Evolutionary conservation across 1,140 invertebrate species (phyloP), one percentile per base, ranked within the genome.

Genomic region (Catajapyx aquilonaris): DNA sequence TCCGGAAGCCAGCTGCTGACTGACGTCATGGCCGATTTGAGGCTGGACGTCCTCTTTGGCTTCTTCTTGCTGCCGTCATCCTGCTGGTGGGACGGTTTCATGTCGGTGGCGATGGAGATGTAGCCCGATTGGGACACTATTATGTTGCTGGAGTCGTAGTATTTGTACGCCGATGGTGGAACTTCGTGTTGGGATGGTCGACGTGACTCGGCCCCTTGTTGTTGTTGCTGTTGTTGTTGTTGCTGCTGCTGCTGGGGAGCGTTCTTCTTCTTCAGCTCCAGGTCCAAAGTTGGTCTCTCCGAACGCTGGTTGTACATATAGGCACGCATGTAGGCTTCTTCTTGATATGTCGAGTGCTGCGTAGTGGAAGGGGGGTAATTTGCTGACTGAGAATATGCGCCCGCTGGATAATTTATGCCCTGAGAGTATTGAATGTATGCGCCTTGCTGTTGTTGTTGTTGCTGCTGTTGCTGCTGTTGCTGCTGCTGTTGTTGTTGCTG

Each of bases 91-190:
- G 51, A 46, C 21, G 64, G 57, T 52, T 71, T 75, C 16, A 73
- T 60, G 49, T 76, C 71, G 15, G 68, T 60, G 2, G 73, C 64
- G 43, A 81, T 80, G 16, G 74, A 77, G 35, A 81, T 68, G 48
- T 81, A 81, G n/a, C 78, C 78, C 4, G 76, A 76, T 48, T 80
- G 73, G 1, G 76, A 77, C n/a, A 81, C 75, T 40, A 79, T 69
- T 3, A 79, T 65, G 37, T 43, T 43, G 39, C 65, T 68, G 2
- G 64, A 46, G 35, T 68, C 62, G 38, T 64, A 68, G 39, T 56
- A 63, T 21, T 36, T 22, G 21, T 21, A 21, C 15, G 18, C 20
- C 16, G 35, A 22, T 0, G 35, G 23, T 5, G 21, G 25, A 2
- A 16, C 18, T 9, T 18, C 3, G 3, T 36, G 7, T 13, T 10